Conservation (phyloP, 2,888 invertebrate species). For the Trachelus tabidus region DNA sequence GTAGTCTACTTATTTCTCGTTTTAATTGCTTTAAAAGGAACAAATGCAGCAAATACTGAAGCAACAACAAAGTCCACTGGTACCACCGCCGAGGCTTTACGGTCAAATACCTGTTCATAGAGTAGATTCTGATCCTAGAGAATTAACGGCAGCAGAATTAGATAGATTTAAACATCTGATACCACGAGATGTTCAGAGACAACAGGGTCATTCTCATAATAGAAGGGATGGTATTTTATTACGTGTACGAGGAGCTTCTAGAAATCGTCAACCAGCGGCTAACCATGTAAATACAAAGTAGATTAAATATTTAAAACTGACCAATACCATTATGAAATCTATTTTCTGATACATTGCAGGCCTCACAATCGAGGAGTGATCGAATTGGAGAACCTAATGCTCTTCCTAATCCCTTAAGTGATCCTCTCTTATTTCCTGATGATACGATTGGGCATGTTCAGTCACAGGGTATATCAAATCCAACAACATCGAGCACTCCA, state of each 20-base stretch:
- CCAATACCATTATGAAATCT: neutral
- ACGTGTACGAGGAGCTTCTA: constrained; percentile 35
- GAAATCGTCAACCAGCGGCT: constrained; percentile 23
- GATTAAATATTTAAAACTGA: neutral
- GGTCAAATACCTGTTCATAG: constrained; percentile 71
- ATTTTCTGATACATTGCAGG: neutral
- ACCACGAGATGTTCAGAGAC: constrained; percentile 40
- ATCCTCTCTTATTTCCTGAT: neutral
- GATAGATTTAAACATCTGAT: constrained; percentile 64
- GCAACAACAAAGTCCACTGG: constrained; percentile 45
- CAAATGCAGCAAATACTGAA: constrained; percentile 51
- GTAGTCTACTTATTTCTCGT: neutral
- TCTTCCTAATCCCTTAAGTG: neutral
- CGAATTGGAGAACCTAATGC: neutral
- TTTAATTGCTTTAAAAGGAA: constrained; percentile 37
- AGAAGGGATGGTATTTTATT: constrained; percentile 40
- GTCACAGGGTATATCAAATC: neutral
- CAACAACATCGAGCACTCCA: neutral
- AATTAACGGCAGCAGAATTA: constrained; percentile 69
- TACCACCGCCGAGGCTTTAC: constrained; percentile 43
- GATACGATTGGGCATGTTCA: neutral
- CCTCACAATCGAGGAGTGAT: neutral
- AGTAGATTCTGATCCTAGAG: constrained; percentile 71
- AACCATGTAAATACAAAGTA: constrained; percentile 11
- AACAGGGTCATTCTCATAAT: constrained; percentile 33